These are phyloP conservation scores for Aphaenogaster floridana DNA, from an alignment of 1,140 invertebrate genomes.

Conservation along the genomic window DNA sequence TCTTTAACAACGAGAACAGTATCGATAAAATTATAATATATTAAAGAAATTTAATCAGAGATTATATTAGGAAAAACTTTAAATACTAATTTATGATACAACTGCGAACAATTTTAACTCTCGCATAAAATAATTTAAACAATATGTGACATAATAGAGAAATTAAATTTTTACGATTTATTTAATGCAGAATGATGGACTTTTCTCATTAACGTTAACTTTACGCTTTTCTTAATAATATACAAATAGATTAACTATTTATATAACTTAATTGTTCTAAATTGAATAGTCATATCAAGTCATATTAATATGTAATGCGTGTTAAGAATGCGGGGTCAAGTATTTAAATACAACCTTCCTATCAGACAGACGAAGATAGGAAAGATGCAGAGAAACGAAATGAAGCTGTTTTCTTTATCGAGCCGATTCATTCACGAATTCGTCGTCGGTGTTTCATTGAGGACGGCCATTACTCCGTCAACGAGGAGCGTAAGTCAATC, in stretches of 20 bases:
- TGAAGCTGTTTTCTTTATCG: constrained; percentile 23
- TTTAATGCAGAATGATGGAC: neutral
- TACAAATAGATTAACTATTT: neutral
- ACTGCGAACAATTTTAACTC: neutral
- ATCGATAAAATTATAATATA: neutral
- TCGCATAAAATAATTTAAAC: constrained; percentile 9
- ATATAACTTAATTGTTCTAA: neutral
- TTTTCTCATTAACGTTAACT: neutral
- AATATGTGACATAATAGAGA: neutral
- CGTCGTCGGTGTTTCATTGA: constrained; percentile 32
- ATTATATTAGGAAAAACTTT: neutral
- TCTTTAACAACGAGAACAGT: neutral
- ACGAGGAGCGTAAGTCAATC: constrained; percentile 57
- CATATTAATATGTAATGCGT: neutral
- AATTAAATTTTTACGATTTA: neutral
- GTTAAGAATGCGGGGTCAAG: neutral
- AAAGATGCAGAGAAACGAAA: neutral
- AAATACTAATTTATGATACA: neutral
- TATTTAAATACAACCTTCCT: neutral
- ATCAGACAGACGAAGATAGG: neutral
- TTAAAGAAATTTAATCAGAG: neutral
- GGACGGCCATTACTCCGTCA: constrained; percentile 45
- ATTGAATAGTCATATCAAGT: neutral
- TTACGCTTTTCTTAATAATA: neutral
- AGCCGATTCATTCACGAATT: constrained; percentile 52